These are phyloP conservation scores for Calliopum simillimum DNA, from an alignment of 2,888 invertebrate species.

Conservation along the genomic window DNA sequence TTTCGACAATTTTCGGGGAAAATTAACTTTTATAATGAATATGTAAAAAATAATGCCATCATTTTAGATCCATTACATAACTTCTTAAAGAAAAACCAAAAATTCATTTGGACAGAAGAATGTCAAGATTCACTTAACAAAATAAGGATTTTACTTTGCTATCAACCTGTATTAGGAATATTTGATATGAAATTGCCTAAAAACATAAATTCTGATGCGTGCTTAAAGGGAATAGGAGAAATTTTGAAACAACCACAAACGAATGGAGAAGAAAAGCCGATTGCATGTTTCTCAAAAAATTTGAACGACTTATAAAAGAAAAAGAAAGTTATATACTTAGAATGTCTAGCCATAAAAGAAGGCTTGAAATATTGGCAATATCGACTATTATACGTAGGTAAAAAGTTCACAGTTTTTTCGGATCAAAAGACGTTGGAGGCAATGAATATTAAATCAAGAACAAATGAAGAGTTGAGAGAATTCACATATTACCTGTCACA, in stretches of 20 bases:
- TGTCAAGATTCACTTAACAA: slow-evolving; percentile 42
- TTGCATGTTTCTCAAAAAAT: slow-evolving; percentile 44
- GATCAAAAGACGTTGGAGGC: slow-evolving; percentile 45
- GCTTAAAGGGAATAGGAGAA: slow-evolving; percentile 41
- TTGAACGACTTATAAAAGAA: slow-evolving; percentile 43
- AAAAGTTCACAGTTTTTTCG: slow-evolving; percentile 40
- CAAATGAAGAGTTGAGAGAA: slow-evolving; percentile 40
- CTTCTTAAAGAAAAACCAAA: slow-evolving; percentile 40
- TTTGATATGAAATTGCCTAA: slow-evolving; percentile 44
- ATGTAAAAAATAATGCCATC: slow-evolving; percentile 40
- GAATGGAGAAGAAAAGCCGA: slow-evolving; percentile 42
- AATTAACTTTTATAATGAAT: slow-evolving; percentile 46
- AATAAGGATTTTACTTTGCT: slow-evolving; percentile 41
- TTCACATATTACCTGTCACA: slow-evolving; percentile 38
- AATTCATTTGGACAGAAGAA: slow-evolving; percentile 41
- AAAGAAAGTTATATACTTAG: slow-evolving; percentile 44
- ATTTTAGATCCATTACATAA: slow-evolving; percentile 45
- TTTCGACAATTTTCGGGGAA: slow-evolving; percentile 42
- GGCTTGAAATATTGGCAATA: slow-evolving; percentile 45
- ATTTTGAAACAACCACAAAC: slow-evolving; percentile 43
- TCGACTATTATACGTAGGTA: slow-evolving; percentile 41
- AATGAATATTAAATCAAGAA: slow-evolving; percentile 43
- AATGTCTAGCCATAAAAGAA: slow-evolving; percentile 45
- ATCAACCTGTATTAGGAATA: slow-evolving; percentile 42
- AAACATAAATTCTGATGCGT: slow-evolving; percentile 43